Conservation (phyloP, 2,888 invertebrate species). For the Nephrotoma appendiculata region DNA sequence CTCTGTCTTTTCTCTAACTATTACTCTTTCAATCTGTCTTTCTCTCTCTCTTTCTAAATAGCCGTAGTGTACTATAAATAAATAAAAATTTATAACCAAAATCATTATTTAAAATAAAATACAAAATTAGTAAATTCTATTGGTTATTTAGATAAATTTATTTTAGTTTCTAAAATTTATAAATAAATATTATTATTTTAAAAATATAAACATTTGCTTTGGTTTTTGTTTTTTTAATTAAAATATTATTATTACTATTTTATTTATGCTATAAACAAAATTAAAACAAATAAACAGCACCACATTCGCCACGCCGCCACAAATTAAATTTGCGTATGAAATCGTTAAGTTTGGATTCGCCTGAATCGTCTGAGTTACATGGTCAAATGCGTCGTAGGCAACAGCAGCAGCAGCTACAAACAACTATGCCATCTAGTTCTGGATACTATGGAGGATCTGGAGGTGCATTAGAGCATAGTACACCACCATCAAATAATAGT, state of each 20-base stretch:
- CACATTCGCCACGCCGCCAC: conserved; percentile 90
- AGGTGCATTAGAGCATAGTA: conserved; percentile 33
- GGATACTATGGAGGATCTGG: conserved; percentile 31
- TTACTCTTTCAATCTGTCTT: too few species aligned
- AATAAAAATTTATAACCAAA: background rate
- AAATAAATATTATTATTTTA: background rate
- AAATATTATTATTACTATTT: background rate
- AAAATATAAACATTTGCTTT: background rate
- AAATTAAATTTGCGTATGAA: conserved; percentile 96
- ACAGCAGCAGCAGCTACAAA: conserved; percentile 4
- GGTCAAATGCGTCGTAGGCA: conserved; percentile 55
- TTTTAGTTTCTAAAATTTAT: background rate
- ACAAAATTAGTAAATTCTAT: background rate
- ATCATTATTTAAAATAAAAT: background rate
- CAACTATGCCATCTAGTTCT: conserved; percentile 28
- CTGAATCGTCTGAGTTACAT: conserved; percentile 76
- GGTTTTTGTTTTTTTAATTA: background rate
- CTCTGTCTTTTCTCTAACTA: too few species aligned
- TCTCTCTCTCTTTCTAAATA: background rate
- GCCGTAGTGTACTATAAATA: background rate
- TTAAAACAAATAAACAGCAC: conserved; percentile 44
- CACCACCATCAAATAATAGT: conserved; percentile 38
- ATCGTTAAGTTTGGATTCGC: conserved; percentile 91
- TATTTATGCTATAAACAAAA: background rate
- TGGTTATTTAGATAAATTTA: background rate